Evolutionary conservation across 2,113 vertebrate genomes (phyloP), one percentile per base, ranked within the genome.

Genomic region (Rhinolophus ferrumequinum): DNA sequence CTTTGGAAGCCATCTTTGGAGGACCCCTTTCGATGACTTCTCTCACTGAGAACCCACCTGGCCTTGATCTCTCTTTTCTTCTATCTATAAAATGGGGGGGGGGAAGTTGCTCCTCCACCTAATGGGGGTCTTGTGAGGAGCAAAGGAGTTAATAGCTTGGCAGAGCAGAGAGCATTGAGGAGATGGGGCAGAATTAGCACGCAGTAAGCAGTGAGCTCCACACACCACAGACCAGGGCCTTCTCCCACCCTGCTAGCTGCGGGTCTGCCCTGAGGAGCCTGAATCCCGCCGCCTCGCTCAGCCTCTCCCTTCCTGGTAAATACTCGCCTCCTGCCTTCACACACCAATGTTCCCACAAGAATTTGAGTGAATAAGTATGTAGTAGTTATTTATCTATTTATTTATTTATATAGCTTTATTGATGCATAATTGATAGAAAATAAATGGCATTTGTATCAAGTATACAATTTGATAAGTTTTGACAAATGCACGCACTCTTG

Each of bases 391-490:
- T 76, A 15, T 47, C 41, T 44, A 44, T 44, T 41, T 35, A 33
- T 38, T 30, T 76, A 12, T 47, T 69, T 58, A 47, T 33, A 69
- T 33, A 77, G 28, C 5, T 95, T 82, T 41, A 58, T 50, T 11
- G 18, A 70, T 9, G 24, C 60, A 50, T 80, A 24, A 60, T 85
- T 52, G 30, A 22, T 24, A 81, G 54, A 62, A 69, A 88, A 89
- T 76, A 70, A 52, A 38, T 69, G 60, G 4, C 33, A 69, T 2
- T 88, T 90, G 67, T n/a, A 67, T 85, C 70, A 97, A 95, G 67
- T n/a, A 88, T 60, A 67, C 7, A 50, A 13, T 69, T 67, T 88
- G 19, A 24, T 89, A 93, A 47, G 4, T 56, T 89, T 79, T 88
- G 82, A 35, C 62, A 82, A 67, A 88, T 72, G 33, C 2, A 10